phyloP scores from a whole-genome alignment of 2,888 invertebrate species.

The Agonopterix alstromeriana region DNA sequence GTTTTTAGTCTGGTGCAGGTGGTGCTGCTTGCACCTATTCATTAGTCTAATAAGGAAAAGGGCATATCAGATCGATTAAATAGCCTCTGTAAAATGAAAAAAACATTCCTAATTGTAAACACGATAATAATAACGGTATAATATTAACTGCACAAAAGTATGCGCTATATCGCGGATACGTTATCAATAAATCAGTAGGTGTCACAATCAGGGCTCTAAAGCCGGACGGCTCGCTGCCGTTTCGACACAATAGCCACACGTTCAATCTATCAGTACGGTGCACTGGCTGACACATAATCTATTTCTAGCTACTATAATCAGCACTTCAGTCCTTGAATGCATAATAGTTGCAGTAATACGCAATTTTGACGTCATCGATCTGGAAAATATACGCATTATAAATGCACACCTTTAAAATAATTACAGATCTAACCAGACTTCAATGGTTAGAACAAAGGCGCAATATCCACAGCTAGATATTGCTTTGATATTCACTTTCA shows the following conservation, averaged over 20 bases:
- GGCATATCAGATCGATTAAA: no score
- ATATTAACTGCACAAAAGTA: no score
- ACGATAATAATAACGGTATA: no score
- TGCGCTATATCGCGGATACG: conserved; percentile 7
- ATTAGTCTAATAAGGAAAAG: conserved; percentile 5
- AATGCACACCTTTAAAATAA: no score
- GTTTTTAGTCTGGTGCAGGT: conserved; percentile 53
- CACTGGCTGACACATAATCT: conserved; percentile 5
- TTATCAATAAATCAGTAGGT: conserved; percentile 1
- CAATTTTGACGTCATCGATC: not conserved
- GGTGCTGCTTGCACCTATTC: not conserved
- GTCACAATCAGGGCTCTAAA: not conserved
- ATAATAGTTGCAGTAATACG: conserved; percentile 4
- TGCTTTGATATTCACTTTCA: not conserved
- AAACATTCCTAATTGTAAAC: no score
- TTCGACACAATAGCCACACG: conserved; percentile 12
- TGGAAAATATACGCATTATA: conserved; percentile 2
- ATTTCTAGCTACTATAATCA: conserved; percentile 1
- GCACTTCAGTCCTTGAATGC: not conserved
- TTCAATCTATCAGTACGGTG: conserved; percentile 7
- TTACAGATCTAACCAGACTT: no score
- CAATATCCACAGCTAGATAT: not conserved
- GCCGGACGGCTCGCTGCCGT: conserved; percentile 1
- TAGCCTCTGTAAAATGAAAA: no score
- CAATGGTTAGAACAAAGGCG: not conserved